phyloP scores from a whole-genome alignment of 1,140 invertebrate genomes.

The Penaeus chinensis region DNA sequence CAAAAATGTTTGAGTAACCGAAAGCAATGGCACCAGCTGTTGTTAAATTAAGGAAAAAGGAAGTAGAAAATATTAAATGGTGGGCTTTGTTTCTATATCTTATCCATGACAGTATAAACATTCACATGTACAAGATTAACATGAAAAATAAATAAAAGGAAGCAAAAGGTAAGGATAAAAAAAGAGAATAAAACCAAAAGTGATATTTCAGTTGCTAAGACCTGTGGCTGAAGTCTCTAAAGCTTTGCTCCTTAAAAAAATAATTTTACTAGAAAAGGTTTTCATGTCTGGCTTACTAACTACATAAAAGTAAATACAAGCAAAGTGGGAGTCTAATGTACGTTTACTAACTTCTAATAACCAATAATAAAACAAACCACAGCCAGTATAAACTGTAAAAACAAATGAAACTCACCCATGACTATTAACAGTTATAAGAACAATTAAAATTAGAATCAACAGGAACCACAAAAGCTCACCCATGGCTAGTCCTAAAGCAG shows the following conservation, averaged over 20 bases:
- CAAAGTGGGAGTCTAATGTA: not conserved
- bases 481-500: constrained; percentile 94
- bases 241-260: too few relatives aligned
- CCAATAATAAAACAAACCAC: not conserved
- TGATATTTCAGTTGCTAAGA: too few relatives aligned
- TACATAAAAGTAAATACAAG: not conserved
- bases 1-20: constrained; percentile 98
- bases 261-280: not conserved
- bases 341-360: not conserved
- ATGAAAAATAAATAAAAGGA: too few relatives aligned
- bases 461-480: constrained; percentile 71
- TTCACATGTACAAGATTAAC: too few relatives aligned
- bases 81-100: not conserved
- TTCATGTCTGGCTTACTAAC: not conserved
- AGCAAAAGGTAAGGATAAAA: too few relatives aligned
- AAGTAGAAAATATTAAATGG: not conserved
- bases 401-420: too few relatives aligned
- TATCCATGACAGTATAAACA: too few relatives aligned
- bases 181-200: too few relatives aligned
- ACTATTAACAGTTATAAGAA: not conserved
- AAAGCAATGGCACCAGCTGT: constrained; percentile 80
- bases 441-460: constrained; percentile 66
- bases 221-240: too few relatives aligned
- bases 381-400: not conserved
- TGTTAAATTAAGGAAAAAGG: not conserved